Conservation (phyloP, 2,888 invertebrate species). For the Crematogaster levior region DNA sequence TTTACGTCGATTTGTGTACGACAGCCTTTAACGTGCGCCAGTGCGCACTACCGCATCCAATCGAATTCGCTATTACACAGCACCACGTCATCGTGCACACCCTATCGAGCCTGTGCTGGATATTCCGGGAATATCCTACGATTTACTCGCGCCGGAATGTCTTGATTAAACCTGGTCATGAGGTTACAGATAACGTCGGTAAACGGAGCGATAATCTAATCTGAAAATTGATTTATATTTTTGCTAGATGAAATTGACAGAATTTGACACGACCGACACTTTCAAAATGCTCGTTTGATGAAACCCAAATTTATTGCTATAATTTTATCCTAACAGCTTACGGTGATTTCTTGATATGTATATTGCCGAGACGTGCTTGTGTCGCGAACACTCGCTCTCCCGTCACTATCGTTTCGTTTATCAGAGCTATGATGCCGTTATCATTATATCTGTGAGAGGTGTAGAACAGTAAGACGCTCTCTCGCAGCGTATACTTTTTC, state of each 20-base stretch:
- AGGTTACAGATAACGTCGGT: slow-evolving; percentile 25
- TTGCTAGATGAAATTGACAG: background rate
- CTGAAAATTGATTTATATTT: slow-evolving; percentile 27
- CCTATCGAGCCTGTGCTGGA: slow-evolving; percentile 26
- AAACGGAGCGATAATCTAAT: slow-evolving; percentile 33
- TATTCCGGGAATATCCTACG: slow-evolving; percentile 46
- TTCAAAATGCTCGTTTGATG: background rate
- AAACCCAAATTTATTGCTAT: background rate
- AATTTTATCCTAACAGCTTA: background rate
- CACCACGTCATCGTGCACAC: slow-evolving; percentile 41
- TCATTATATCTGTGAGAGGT: slow-evolving; percentile 41
- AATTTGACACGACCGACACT: background rate
- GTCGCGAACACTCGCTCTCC: background rate
- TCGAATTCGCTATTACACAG: slow-evolving; percentile 28
- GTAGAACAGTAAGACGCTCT: slow-evolving; percentile 39
- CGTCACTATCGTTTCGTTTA: slow-evolving; percentile 15
- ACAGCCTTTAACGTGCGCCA: slow-evolving; percentile 20
- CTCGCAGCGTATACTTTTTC: slow-evolving; percentile 33
- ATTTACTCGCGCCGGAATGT: slow-evolving; percentile 43
- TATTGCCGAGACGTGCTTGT: background rate
- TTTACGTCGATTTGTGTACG: slow-evolving; percentile 20
- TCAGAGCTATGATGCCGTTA: slow-evolving; percentile 10
- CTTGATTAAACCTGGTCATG: slow-evolving; percentile 47
- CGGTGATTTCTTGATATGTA: background rate
- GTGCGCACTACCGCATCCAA: slow-evolving; percentile 18